phyloP scores from a whole-genome alignment of 2,888 invertebrate species.

The Agrotis ipsilon region DNA sequence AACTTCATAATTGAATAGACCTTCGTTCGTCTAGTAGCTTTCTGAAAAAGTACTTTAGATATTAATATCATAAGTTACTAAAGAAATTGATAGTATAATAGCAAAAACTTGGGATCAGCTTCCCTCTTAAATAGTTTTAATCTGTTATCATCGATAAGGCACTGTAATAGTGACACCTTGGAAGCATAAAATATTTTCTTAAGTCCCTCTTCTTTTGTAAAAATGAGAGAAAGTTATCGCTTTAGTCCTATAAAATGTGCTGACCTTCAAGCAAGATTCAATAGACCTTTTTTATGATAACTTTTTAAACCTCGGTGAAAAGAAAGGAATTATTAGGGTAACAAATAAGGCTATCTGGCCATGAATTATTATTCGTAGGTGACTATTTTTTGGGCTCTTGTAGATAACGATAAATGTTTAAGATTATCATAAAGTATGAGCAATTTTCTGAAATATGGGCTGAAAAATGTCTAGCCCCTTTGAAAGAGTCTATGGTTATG shows the following conservation, averaged over 20 bases:
- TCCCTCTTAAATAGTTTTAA: conserved; percentile 57
- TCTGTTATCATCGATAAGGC: conserved; percentile 49
- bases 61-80: conserved; percentile 54
- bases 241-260: conserved; percentile 51
- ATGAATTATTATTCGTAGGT: conserved; percentile 52
- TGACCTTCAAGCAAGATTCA: conserved; percentile 59
- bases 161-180: conserved; percentile 43
- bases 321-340: conserved; percentile 63
- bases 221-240: conserved; percentile 52
- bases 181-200: conserved; percentile 50
- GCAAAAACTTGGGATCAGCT: conserved; percentile 37
- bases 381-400: conserved; percentile 25
- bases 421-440: conserved; percentile 35
- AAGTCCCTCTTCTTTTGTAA: conserved; percentile 44
- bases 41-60: conserved; percentile 46
- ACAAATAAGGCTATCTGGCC: conserved; percentile 55
- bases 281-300: conserved; percentile 61
- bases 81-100: conserved; percentile 61
- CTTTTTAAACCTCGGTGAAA: conserved; percentile 59
- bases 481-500: not conserved
- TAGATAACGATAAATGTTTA: conserved; percentile 41
- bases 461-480: not conserved
- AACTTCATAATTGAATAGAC: conserved; percentile 62
- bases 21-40: conserved; percentile 51
- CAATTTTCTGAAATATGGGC: conserved; percentile 1